Evolutionary conservation across 2,888 invertebrate species (phyloP), one percentile per base, ranked within the genome.

Genomic region (Esperia sulphurella): DNA sequence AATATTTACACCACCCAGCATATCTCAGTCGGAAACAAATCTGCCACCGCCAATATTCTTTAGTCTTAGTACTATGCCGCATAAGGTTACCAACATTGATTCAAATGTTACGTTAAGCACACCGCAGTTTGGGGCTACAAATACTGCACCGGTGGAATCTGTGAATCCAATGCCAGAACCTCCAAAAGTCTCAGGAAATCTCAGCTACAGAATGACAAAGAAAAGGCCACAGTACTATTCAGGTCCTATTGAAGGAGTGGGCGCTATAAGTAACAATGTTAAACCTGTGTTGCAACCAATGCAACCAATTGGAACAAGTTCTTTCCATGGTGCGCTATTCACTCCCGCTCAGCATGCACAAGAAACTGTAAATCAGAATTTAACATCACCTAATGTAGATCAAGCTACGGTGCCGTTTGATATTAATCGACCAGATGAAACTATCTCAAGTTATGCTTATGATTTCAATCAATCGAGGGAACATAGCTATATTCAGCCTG

Each of bases 191-290:
- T 53, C 65, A 1, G 76, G 72, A n/a, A 68, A 58, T 38, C 46
- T 68, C 0, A 88, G 75, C 54, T 88, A 72, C 49, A 79, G 89
- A 53, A 76, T 89, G 80, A 73, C 68, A 1, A 88, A 87, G 49
- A 89, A 84, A 59, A 68, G 75, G 45, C 88, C 86, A 0, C 87
- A 89, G 49, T 90, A 90, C 60, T 90, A 90, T 55, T 77, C 90
- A 0, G 90, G 90, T 2, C 89, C 90, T 3, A 88, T 90, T 13
- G 85, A 81, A 64, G 86, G 86, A 1, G 58, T 86, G 14, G 86
- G 85, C 38, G 65, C 71, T 57, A 82, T 86, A 35, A 85, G 81
- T 51, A 87, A 83, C 55, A 82, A 79, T 58, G 57, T 80, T 0
- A 86, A 82, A 58, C 85, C 87, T 31, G 55, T 74, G 8, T 58